Conservation (phyloP, 2,888 invertebrate species). For the Spilarctia lutea region DNA sequence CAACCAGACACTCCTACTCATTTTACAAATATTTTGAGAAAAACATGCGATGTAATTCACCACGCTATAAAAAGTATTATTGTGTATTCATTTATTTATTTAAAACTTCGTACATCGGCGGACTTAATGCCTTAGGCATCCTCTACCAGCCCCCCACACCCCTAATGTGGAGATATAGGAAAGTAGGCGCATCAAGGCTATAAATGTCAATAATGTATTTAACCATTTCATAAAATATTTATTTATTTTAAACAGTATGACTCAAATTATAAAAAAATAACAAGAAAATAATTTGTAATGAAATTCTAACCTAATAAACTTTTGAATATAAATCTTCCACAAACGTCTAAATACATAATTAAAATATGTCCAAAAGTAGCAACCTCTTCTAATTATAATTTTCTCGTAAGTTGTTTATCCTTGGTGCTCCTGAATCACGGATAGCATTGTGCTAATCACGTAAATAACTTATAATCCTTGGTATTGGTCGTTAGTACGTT, state of each 20-base stretch:
- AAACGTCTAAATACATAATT: neutral
- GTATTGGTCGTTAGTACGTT: conserved; percentile 62
- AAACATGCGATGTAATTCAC: neutral
- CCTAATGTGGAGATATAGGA: too few relatives aligned
- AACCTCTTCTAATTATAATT: neutral
- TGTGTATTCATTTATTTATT: neutral
- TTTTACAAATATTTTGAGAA: neutral
- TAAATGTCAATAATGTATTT: too few relatives aligned
- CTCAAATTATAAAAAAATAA: neutral
- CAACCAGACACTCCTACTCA: neutral
- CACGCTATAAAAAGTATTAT: neutral
- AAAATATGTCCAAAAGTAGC: neutral
- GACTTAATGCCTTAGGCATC: too few relatives aligned
- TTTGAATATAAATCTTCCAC: too few relatives aligned
- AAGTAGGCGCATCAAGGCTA: too few relatives aligned
- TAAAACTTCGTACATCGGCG: too few relatives aligned
- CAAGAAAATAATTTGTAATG: too few relatives aligned
- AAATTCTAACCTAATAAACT: too few relatives aligned
- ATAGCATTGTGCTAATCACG: conserved; percentile 59
- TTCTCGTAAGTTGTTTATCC: conserved; percentile 9
- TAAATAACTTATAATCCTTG: conserved; percentile 63
- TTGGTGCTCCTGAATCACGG: conserved; percentile 40
- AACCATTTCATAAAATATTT: neutral
- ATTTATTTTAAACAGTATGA: neutral
- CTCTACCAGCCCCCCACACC: too few relatives aligned